Evolutionary conservation across 2,888 invertebrate genomes (phyloP), one percentile per base, ranked within the genome.

Genomic region (Kuschelorhynchus macadamiae): DNA sequence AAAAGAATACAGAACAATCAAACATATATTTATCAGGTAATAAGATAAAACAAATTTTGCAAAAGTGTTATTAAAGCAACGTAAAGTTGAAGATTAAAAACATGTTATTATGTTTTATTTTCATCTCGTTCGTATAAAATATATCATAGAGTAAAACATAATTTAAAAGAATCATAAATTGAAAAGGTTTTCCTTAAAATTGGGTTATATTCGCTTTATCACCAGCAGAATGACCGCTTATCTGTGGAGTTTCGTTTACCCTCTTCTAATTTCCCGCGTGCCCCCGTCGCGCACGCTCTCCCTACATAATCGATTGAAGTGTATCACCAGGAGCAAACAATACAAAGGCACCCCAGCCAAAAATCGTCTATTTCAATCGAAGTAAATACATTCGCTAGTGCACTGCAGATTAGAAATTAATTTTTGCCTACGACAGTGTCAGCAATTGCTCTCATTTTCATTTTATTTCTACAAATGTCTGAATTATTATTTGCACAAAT

Each of bases 301-400:
- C 20, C 25, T 20, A 11, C 18, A 55, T 55, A 71, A 70, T 71
- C 71, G 67, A 71, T 64, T 49, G 49, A 32, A 71, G 59, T 32
- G 56, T 55, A 61, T 47, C 25, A 47, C 55, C 11, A 42, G 56
- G 64, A 49, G 49, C 56, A 64, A 49, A 74, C 75, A 75, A 76
- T 75, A 73, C 74, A 75, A 76, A 78, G 76, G 76, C 75, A 75
- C 78, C 78, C 78, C 74, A 74, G 72, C 74, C 74, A 67, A 76
- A 76, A 72, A 74, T 62, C 68, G 74, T 76, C 74, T 75, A 76
- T 73, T 73, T 69, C 74, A 79, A 77, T 78, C 75, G 75, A 76
- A 76, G 74, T 75, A 71, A 75, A 75, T 70, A 72, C 72, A 69
- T 70, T 69, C 72, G 30, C 59, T 57, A 44, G 57, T 46, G 18